phyloP scores from a whole-genome alignment of 2,113 vertebrate genomes.

The Macquaria australasica region DNA sequence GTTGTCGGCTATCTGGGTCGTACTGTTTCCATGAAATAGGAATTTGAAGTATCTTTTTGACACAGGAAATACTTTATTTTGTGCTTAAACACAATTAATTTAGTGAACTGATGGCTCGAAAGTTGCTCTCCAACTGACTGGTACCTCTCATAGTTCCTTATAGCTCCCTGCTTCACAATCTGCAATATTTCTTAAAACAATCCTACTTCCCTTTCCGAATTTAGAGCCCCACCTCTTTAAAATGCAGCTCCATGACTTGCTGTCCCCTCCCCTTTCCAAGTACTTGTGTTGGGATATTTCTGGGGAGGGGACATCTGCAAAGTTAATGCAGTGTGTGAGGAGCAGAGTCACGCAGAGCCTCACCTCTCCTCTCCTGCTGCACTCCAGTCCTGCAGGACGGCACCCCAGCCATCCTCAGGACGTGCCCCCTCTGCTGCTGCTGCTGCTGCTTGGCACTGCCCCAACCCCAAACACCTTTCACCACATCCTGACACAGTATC shows the following conservation, averaged over 20 bases:
- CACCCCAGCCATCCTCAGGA: slow-evolving; percentile 34
- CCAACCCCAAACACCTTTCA: not conserved
- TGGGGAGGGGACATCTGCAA: slow-evolving; percentile 74
- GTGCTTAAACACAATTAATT: not conserved
- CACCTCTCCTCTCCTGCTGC: slow-evolving; percentile 50
- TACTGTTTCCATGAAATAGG: slow-evolving; percentile 45
- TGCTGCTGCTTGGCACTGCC: slow-evolving; percentile 17
- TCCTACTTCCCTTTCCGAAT: not conserved
- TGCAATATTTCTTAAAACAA: not conserved
- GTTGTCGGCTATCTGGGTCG: slow-evolving; percentile 43
- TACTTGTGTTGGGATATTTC: slow-evolving; percentile 61
- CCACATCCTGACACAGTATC: slow-evolving; percentile 23
- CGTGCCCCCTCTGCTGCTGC: slow-evolving; percentile 13
- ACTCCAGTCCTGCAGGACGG: slow-evolving; percentile 47
- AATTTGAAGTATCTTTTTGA: slow-evolving; percentile 36
- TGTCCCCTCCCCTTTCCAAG: slow-evolving; percentile 29
- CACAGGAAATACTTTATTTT: slow-evolving; percentile 5
- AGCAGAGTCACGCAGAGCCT: slow-evolving; percentile 60
- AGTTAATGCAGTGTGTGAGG: slow-evolving; percentile 66
- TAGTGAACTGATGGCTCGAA: not conserved
- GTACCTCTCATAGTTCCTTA: not conserved
- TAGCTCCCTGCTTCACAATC: not conserved
- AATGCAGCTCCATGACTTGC: slow-evolving; percentile 38
- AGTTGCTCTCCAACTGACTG: not conserved
- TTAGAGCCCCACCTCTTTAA: slow-evolving; percentile 42